phyloP scores from a whole-genome alignment of 2,113 vertebrate species.

The Gymnarchus niloticus region DNA sequence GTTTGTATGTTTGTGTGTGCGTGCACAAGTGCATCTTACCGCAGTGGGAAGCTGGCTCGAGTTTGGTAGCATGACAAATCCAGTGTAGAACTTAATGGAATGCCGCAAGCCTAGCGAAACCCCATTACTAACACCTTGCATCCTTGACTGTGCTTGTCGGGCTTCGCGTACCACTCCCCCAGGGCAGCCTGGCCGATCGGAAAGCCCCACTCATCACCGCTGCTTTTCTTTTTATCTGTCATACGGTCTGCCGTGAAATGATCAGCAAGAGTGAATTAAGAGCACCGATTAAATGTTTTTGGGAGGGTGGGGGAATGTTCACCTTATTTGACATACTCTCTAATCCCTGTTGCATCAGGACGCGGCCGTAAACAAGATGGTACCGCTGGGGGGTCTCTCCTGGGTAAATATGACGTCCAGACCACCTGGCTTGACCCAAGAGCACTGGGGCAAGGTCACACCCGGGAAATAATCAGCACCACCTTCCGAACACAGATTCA shows the following conservation, averaged over 20 bases:
- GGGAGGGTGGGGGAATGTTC: conserved; percentile 26
- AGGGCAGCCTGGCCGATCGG: background rate
- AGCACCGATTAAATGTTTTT: background rate
- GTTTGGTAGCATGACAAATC: background rate
- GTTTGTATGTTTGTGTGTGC: background rate
- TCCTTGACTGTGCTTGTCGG: no score
- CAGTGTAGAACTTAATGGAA: background rate
- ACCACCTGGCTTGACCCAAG: conserved; percentile 40
- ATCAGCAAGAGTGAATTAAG: background rate
- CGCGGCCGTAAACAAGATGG: conserved; percentile 68
- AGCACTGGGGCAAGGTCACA: conserved; percentile 27
- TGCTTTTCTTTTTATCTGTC: background rate
- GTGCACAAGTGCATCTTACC: background rate
- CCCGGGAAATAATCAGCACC: background rate
- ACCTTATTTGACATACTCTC: conserved; percentile 56
- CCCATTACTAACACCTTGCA: no score
- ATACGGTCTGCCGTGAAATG: no score
- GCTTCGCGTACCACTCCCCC: background rate
- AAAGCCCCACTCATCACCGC: background rate
- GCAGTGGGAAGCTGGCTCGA: background rate
- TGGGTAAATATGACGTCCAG: conserved; percentile 66
- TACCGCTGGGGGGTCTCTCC: conserved; percentile 69
- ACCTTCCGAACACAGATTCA: background rate
- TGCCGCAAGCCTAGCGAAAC: background rate
- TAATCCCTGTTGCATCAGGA: conserved; percentile 68